These are phyloP conservation scores for Myotis vivesi DNA, from an alignment of 2,797 vertebrate genomes.

Conservation along the genomic window DNA sequence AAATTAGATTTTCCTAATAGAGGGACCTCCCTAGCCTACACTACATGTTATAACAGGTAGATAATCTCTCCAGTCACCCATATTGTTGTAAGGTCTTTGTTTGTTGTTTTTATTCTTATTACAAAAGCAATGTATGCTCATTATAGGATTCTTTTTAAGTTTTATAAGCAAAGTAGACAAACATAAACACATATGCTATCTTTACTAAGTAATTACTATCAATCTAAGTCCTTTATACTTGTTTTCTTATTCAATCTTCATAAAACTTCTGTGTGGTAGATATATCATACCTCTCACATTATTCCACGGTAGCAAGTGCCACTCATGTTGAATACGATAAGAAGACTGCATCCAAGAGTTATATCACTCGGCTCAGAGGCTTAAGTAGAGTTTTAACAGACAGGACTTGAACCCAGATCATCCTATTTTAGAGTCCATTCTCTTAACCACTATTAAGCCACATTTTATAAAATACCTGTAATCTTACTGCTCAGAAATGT, in stretches of 20 bases:
- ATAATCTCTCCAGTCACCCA: background rate
- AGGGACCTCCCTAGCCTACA: background rate
- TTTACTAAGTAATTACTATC: background rate
- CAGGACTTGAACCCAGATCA: background rate
- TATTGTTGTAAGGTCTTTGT: background rate
- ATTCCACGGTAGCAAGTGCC: background rate
- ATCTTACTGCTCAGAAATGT: background rate
- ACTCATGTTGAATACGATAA: background rate
- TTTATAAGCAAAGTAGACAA: background rate
- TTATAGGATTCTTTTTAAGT: background rate
- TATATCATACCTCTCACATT: background rate
- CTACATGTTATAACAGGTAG: background rate
- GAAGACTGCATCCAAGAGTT: background rate
- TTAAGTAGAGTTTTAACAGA: background rate
- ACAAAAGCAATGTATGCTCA: background rate
- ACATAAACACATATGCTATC: background rate
- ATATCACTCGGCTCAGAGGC: background rate
- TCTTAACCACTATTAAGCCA: background rate
- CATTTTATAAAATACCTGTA: background rate
- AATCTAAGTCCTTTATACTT: background rate
- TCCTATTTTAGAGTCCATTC: background rate
- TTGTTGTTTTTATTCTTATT: background rate
- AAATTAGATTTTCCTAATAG: background rate
- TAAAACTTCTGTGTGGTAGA: background rate
- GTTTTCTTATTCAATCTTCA: background rate